phyloP scores from a whole-genome alignment of 2,797 vertebrate species.

The Garrulus glandarius region DNA sequence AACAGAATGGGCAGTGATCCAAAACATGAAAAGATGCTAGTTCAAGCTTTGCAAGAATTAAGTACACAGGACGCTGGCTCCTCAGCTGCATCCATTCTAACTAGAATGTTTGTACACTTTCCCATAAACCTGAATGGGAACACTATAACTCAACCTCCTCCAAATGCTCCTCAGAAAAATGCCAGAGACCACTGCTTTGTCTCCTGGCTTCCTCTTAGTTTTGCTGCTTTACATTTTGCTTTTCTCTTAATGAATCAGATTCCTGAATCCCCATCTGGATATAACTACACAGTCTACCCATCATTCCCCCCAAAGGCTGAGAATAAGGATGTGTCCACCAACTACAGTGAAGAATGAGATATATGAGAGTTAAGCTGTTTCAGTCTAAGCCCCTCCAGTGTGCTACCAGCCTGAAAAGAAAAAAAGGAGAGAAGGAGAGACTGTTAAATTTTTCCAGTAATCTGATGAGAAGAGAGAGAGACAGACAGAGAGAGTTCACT shows the following conservation, averaged over 20 bases:
- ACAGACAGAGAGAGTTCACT: constrained; percentile 63
- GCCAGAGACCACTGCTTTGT: background rate
- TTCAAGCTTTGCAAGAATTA: background rate
- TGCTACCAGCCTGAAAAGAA: constrained; percentile 63
- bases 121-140: background rate
- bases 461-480: constrained; percentile 70
- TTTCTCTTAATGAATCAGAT: background rate
- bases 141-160: background rate
- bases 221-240: constrained; percentile 37
- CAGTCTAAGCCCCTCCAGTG: constrained; percentile 64
- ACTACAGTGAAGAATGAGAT: constrained; percentile 29
- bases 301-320: constrained; percentile 7
- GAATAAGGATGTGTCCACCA: constrained; percentile 51
- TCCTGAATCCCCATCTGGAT: background rate
- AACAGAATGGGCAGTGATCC: background rate
- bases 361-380: constrained; percentile 63
- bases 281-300: background rate
- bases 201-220: background rate
- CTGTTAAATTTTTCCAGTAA: constrained; percentile 69
- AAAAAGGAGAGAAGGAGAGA: constrained; percentile 25
- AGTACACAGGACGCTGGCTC: background rate
- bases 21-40: background rate
- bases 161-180: background rate
- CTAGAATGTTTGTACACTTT: background rate
- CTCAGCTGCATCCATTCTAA: background rate